Conservation (phyloP, 2,797 vertebrate species). For the Periophthalmus magnuspinnatus region DNA sequence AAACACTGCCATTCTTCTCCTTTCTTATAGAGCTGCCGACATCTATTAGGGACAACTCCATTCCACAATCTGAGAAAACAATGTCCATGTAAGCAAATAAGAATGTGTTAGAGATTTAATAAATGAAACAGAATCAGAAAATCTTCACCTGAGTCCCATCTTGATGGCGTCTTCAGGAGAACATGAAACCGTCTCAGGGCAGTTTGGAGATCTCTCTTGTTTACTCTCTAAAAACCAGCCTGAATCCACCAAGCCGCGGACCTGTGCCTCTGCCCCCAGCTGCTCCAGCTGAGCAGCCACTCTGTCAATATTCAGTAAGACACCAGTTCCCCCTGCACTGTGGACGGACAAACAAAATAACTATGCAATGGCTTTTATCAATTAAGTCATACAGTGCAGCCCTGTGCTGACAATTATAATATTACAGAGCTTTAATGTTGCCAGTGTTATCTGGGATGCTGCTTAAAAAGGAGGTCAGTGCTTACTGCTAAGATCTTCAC, state of each 20-base stretch:
- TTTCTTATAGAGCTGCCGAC: conserved; percentile 78
- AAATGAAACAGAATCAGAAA: neutral
- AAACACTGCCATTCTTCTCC: conserved; percentile 87
- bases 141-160: conserved; percentile 79
- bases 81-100: neutral
- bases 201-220: conserved; percentile 75
- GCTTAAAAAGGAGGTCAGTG: conserved; percentile 57
- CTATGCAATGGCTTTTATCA: conserved; percentile 24
- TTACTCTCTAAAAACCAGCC: conserved; percentile 86
- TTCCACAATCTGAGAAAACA: conserved; percentile 79
- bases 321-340: conserved; percentile 85
- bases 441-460: conserved; percentile 54
- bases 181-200: conserved; percentile 78
- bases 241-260: conserved; percentile 84
- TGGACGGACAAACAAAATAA: conserved; percentile 30
- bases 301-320: conserved; percentile 83
- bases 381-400: conserved; percentile 8
- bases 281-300: conserved; percentile 79
- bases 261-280: conserved; percentile 80
- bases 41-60: conserved; percentile 81
- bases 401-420: conserved; percentile 20
- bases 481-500: conserved; percentile 57
- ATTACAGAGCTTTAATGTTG: conserved; percentile 35
- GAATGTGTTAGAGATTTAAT: too few relatives aligned
- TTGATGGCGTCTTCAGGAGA: conserved; percentile 83